Conservation (phyloP, 1,140 invertebrate species). For the Subanguina moxae region DNA sequence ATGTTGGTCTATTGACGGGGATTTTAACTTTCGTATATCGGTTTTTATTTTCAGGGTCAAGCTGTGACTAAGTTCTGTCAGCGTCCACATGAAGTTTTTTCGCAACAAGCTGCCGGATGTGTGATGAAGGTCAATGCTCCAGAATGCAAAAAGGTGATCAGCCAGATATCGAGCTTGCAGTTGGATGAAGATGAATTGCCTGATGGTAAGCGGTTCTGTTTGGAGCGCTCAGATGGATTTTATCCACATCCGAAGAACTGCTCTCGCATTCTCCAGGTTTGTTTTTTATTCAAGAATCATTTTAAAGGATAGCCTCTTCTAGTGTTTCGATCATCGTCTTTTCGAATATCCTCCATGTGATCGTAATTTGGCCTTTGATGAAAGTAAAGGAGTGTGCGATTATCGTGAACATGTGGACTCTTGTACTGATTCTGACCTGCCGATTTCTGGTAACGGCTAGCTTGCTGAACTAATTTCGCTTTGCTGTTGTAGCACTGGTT, state of each 20-base stretch:
- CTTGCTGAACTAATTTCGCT: too few species aligned
- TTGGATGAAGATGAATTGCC: too few species aligned
- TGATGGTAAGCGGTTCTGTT: slow-evolving; percentile 8
- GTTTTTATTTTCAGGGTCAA: slow-evolving; percentile 13
- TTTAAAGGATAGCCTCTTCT: slow-evolving; percentile 8
- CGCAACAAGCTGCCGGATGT: too few species aligned
- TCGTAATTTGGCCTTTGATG: slow-evolving; percentile 16
- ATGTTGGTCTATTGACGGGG: neutral
- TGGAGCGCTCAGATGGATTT: slow-evolving; percentile 13
- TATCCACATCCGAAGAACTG: slow-evolving; percentile 21
- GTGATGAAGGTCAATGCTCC: neutral
- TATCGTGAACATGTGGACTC: slow-evolving; percentile 22
- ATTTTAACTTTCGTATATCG: neutral
- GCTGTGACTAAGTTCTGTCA: neutral
- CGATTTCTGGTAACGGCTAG: too few species aligned
- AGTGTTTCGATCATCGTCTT: slow-evolving; percentile 11
- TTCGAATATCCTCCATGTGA: slow-evolving; percentile 17
- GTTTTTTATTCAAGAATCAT: neutral
- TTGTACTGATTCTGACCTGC: too few species aligned
- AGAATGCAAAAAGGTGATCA: slow-evolving; percentile 6
- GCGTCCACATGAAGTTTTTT: neutral
- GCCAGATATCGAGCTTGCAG: too few species aligned
- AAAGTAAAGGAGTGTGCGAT: slow-evolving; percentile 10
- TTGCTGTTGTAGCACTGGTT: neutral
- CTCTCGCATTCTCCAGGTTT: slow-evolving; percentile 17